Evolutionary conservation across 2,113 vertebrate species (phyloP).

Genomic region (Tringa solitaria): DNA sequence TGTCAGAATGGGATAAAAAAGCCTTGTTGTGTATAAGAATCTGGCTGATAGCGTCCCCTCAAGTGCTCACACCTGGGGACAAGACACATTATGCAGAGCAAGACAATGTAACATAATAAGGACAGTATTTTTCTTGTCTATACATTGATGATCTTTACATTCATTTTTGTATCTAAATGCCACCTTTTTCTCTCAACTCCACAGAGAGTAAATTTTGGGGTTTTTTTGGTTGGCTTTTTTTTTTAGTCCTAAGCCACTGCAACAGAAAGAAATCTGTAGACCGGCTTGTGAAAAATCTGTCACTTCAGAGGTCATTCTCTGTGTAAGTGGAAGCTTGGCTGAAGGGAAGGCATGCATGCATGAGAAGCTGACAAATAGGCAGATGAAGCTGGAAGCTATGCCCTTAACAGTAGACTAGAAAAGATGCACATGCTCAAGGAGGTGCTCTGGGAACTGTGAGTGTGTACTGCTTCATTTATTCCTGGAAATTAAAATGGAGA

Average conservation of each 20-base stretch:
- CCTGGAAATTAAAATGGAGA: conserved; percentile 15
- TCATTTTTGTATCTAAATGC: not conserved
- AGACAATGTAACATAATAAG: not conserved
- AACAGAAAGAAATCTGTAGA: not conserved
- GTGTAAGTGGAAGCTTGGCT: not conserved
- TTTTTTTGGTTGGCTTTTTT: not conserved
- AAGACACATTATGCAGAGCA: not conserved
- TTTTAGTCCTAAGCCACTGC: not conserved
- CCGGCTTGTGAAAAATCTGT: not conserved
- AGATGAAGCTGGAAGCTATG: not conserved
- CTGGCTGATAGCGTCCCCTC: not conserved
- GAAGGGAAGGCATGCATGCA: not conserved
- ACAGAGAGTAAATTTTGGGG: not conserved
- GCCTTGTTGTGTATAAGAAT: not conserved
- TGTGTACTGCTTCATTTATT: conserved; percentile 11
- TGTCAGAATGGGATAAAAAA: not conserved
- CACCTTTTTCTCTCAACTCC: not conserved
- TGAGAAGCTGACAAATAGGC: not conserved
- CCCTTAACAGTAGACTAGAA: not conserved
- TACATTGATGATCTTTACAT: not conserved
- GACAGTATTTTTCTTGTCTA: not conserved
- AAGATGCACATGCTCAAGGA: not conserved
- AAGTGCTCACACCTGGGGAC: not conserved
- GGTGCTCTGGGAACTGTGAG: not conserved
- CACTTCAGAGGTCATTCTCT: not conserved